Base-by-base conservation (phyloP, 2,888 invertebrate species). In the Tigriopus californicus region DNA sequence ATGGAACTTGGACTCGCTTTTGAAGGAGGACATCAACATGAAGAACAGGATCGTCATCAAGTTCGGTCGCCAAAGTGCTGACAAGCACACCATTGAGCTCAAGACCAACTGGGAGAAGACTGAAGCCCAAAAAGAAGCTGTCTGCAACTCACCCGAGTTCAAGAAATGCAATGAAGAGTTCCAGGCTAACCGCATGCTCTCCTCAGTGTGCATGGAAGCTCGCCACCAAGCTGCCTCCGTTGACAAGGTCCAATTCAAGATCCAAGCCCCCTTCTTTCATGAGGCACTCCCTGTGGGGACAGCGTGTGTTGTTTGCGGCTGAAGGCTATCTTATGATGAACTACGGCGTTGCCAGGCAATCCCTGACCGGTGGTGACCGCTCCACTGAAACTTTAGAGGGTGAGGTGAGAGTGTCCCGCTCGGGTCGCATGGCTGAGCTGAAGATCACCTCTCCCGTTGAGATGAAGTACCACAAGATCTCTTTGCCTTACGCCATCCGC, bases 201-300 rank as follows among this genome's bases (percentile, higher is more conserved):
- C 59, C 41, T n/a, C 22, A 13, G 42, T 41, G 15, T 59, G 59
- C 52, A 41, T 41, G 20, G 18, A 53, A 10, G n/a, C 49, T n/a
- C 24, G 52, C 15, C 59, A 59, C 24, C 51, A 40, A 18, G 33
- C 59, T 25, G 40, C 58, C 18, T 58, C 58, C 25, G 22, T 58
- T 15, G 58, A 58, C 24, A 20, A 25, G 40, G 18, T 58, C 46
- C 42, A 46, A 15, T 22, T 33, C 46, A 22, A 44, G n/a, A 22
- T 44, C 15, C 18, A 44, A 18, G 42, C 44, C 18, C 56, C 56
- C 22, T 13, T 4, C 20, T n/a, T 20, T 12, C 49, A 49, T 49
- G 20, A 15, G 49, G 15, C 22, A 22, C 20, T 22, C 49, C 49
- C 2, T 20, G 20, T 49, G 15, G 20, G n/a, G 33, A 33, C 33